Conservation (phyloP, 2,888 invertebrate genomes). For the Hirtodrosophila confusa region DNA sequence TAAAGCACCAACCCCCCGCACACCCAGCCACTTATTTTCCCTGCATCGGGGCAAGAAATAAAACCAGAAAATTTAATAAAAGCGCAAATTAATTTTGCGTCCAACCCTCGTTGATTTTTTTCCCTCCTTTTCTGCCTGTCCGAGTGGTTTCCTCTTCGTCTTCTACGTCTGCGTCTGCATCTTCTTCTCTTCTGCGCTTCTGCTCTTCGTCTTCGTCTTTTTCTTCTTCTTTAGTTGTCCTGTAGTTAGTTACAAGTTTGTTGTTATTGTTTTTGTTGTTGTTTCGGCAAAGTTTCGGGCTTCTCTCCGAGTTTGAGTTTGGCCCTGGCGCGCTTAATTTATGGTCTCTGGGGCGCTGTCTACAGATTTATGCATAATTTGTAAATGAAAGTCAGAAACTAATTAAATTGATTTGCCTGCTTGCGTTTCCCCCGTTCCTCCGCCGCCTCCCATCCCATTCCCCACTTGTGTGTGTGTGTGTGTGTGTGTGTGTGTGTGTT, state of each 20-base stretch:
- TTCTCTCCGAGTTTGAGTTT: constrained; percentile 52
- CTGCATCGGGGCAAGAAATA: constrained; percentile 13
- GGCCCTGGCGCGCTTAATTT: constrained; percentile 69
- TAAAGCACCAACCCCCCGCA: neutral
- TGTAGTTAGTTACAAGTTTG: constrained; percentile 76
- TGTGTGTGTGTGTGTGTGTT: constrained; percentile 9
- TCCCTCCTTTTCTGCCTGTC: constrained; percentile 1
- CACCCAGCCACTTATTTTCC: neutral
- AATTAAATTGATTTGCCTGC: constrained; percentile 76
- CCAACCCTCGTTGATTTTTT: constrained; percentile 62
- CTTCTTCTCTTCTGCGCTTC: no score
- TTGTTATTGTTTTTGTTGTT: constrained; percentile 40
- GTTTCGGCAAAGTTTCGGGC: constrained; percentile 54
- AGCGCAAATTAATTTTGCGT: constrained; percentile 78
- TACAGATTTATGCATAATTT: constrained; percentile 78
- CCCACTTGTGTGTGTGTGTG: neutral
- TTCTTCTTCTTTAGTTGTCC: constrained; percentile 40
- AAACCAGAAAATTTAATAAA: constrained; percentile 74
- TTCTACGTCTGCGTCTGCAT: neutral
- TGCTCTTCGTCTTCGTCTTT: neutral
- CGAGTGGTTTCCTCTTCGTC: neutral
- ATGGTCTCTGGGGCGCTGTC: constrained; percentile 76
- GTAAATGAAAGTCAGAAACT: constrained; percentile 80
- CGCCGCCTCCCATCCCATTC: neutral
- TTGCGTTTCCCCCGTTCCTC: constrained; percentile 27